These are phyloP conservation scores for Mantis religiosa DNA, from an alignment of 2,888 invertebrate genomes.

Conservation along the genomic window DNA sequence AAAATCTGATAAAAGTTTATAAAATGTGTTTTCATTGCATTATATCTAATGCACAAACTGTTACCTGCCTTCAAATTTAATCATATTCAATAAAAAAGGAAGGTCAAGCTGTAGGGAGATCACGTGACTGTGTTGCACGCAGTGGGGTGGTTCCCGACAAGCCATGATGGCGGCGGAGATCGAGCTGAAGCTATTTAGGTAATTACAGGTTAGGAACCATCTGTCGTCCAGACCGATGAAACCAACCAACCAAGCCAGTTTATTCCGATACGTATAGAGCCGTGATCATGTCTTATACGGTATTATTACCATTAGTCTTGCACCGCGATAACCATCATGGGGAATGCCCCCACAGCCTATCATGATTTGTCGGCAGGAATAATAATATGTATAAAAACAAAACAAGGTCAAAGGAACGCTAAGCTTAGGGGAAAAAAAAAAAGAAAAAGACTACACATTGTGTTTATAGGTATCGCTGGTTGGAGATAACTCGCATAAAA, in stretches of 20 bases:
- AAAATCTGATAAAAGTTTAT: too few species aligned
- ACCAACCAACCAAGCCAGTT: neutral
- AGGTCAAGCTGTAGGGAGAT: neutral
- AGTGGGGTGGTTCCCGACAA: neutral
- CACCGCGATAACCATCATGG: slow-evolving; percentile 1
- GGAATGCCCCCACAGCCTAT: slow-evolving; percentile 2
- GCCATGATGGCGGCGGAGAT: slow-evolving; percentile 13
- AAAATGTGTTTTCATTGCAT: neutral
- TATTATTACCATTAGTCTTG: slow-evolving; percentile 16
- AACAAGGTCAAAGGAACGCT: neutral
- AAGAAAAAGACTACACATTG: neutral
- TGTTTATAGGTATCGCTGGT: neutral
- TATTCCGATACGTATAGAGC: slow-evolving; percentile 5
- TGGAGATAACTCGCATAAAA: neutral
- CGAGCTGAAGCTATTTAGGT: slow-evolving; percentile 14
- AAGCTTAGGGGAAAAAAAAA: too few species aligned
- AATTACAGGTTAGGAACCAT: slow-evolving; percentile 21
- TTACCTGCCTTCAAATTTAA: neutral
- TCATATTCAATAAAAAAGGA: neutral
- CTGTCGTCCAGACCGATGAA: slow-evolving; percentile 18
- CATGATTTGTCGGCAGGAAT: slow-evolving; percentile 15
- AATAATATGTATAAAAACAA: neutral
- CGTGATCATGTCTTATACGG: slow-evolving; percentile 10
- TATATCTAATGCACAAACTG: neutral
- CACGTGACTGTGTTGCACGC: neutral